Conservation (phyloP, 1,140 invertebrate genomes). For the Steinernema feltiae region DNA sequence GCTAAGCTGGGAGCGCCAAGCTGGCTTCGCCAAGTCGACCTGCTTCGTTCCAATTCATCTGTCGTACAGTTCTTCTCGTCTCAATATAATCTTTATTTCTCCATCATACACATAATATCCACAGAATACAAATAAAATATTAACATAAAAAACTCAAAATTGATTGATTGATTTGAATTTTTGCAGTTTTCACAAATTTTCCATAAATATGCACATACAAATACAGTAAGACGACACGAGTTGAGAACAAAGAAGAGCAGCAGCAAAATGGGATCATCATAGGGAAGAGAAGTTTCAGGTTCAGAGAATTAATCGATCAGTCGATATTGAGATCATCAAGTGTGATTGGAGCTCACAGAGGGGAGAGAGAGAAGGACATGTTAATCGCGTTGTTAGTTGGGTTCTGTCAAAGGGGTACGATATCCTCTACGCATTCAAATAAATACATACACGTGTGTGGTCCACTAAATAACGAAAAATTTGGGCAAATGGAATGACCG, state of each 20-base stretch:
- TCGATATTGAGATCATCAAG: neutral
- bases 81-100: neutral
- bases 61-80: too few relatives aligned
- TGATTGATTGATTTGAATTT: neutral
- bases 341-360: too few relatives aligned
- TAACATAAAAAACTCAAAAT: neutral
- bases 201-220: conserved; percentile 12
- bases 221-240: neutral
- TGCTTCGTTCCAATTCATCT: too few relatives aligned
- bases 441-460: conserved; percentile 12
- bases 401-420: neutral
- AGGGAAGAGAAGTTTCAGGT: neutral
- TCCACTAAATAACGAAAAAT: neutral
- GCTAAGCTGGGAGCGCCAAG: too few relatives aligned
- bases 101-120: neutral
- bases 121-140: neutral
- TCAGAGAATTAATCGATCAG: too few relatives aligned
- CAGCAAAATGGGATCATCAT: neutral
- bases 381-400: neutral
- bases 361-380: neutral
- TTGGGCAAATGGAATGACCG: conserved; percentile 3
- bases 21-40: too few relatives aligned
- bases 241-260: neutral
- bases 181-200: neutral
- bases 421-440: conserved; percentile 7